A percentile compares a stretch with the other conserved stretches of the same genome.
Evolutionary conservation across 2,888 invertebrate species (phyloP).

Genomic region (Perizoma affinitatum): DNA sequence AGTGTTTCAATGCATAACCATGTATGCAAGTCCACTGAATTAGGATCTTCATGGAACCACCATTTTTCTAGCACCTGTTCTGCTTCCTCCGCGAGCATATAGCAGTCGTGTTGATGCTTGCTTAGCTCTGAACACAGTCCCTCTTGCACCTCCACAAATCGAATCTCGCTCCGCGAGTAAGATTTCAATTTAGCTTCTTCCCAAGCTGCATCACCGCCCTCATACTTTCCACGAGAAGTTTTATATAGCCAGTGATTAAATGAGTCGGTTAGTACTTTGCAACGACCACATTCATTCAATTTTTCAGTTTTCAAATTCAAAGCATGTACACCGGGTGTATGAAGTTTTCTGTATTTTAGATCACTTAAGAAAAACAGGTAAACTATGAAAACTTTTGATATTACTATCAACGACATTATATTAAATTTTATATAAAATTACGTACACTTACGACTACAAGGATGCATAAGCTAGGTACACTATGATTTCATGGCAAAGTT

Average conservation of each 20-base stretch:
- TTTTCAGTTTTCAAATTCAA: constrained; percentile 29
- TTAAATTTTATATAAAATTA: too few relatives aligned
- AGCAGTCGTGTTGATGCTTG: constrained; percentile 91
- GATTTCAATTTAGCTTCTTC: constrained; percentile 93
- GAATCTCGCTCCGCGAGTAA: constrained; percentile 94
- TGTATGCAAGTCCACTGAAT: constrained; percentile 59
- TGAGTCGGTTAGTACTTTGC: constrained; percentile 88
- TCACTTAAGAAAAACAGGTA: constrained; percentile 44
- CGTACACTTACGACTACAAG: too few relatives aligned
- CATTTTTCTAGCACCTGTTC: constrained; percentile 93
- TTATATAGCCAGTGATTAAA: constrained; percentile 91
- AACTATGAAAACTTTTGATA: constrained; percentile 37
- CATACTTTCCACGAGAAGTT: constrained; percentile 94
- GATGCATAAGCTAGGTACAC: too few relatives aligned
- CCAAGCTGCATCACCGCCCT: constrained; percentile 97
- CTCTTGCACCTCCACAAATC: constrained; percentile 96
- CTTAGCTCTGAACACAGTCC: constrained; percentile 89
- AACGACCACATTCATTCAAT: constrained; percentile 86
- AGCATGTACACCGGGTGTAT: constrained; percentile 36
- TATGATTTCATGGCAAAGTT: too few relatives aligned
- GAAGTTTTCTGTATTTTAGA: constrained; percentile 44
- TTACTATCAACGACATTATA: background rate
- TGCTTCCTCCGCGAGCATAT: constrained; percentile 90
- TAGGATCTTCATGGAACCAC: constrained; percentile 90
- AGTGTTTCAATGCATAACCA: constrained; percentile 92